Conservation (phyloP, 2,113 vertebrate species). For the Oreochromis spilurus region DNA sequence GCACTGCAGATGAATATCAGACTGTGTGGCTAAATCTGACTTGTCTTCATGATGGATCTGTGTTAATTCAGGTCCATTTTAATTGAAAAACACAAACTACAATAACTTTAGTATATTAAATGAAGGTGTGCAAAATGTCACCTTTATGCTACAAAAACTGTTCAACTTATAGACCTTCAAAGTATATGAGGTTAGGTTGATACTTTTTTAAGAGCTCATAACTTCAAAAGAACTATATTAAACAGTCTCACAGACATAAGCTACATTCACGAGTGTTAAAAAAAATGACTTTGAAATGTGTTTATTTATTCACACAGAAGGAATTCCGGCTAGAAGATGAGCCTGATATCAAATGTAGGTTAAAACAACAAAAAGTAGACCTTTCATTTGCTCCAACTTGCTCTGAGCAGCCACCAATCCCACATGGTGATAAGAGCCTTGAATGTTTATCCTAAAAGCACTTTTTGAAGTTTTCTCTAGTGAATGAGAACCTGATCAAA, state of each 20-base stretch:
- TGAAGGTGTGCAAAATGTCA: background rate
- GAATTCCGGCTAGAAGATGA: background rate
- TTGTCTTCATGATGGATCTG: background rate
- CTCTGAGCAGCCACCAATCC: background rate
- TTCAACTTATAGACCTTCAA: background rate
- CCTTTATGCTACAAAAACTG: background rate
- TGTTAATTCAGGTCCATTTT: background rate
- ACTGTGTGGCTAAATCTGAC: background rate
- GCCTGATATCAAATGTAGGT: background rate
- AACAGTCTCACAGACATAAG: background rate
- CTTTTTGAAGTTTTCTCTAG: background rate
- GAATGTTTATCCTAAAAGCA: background rate
- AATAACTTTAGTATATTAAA: background rate
- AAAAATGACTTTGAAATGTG: background rate
- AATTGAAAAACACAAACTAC: background rate
- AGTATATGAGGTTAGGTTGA: background rate
- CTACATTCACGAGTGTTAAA: background rate
- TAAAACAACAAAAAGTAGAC: background rate
- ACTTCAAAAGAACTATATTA: background rate
- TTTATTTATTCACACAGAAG: background rate
- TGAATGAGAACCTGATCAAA: background rate
- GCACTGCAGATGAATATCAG: background rate
- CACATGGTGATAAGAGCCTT: background rate
- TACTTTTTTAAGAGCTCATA: background rate
- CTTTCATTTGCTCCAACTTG: background rate